Base-by-base conservation (phyloP, 1,140 invertebrate genomes). In the Ceratina australensis region DNA sequence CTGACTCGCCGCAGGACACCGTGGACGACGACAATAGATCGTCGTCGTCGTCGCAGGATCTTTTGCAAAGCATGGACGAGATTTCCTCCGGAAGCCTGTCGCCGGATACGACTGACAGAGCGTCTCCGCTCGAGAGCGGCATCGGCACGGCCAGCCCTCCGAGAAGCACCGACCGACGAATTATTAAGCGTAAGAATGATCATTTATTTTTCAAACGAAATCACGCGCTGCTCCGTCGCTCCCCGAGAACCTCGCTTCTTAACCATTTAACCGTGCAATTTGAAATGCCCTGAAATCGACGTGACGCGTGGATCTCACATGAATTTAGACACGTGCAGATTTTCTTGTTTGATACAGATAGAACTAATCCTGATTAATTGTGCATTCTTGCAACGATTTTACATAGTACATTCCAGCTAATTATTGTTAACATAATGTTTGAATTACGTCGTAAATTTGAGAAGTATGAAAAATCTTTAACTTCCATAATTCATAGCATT, bases 121-220 rank as follows among this genome's bases (percentile, higher is more conserved):
- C 82, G 63, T 94, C 90, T 87, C 94, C 87, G 82, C 88, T 91
- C 82, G 94, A 95, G 82, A 94, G 94, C 79, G 94, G 94, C 50
- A 95, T 95, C 63, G 94, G 94, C 12, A 95, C 94, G 2, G 94
- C 94, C 7, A 95, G 94, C 73, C 94, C 94, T 16, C 93, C 93
- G 0, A 88, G 92, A 57, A 93, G 91, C 72, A 90, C 89, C 26
- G 91, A 92, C 76, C 89, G 92, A 64, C 89, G 91, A 73, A 87
- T 89, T 79, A 87, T 82, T 15, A 92, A 92, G 90, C 90, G 92
- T 93, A 81, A 91, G 87, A 24, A 72, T 67, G 54, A 26, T 26
- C 22, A n/a, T n/a, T n/a, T n/a, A n/a, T n/a, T 42, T 42, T 56
- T 16, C 7, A 28, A 61, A 56, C 15, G 18, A 3, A 16, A 3